phyloP scores from a whole-genome alignment of 2,888 invertebrate species.

The Prosopocoilus inquinatus region DNA sequence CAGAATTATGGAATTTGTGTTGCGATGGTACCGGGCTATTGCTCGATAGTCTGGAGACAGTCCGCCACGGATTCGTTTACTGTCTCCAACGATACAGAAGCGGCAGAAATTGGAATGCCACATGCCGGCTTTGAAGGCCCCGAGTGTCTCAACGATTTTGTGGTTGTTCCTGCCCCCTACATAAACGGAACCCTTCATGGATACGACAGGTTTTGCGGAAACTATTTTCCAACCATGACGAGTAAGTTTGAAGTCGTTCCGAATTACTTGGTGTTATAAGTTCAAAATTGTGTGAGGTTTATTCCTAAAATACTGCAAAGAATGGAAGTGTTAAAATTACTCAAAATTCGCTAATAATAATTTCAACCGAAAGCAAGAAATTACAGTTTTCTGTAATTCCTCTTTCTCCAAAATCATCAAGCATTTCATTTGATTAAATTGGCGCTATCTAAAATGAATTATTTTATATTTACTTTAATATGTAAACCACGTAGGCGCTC shows the following conservation, averaged over 20 bases:
- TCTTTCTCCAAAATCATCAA: too few species aligned
- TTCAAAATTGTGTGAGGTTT: too few species aligned
- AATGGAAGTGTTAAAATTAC: too few species aligned
- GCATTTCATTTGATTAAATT: too few species aligned
- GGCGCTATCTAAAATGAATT: too few species aligned
- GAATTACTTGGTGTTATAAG: too few species aligned
- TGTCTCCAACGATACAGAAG: constrained; percentile 68
- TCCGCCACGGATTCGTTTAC: constrained; percentile 62
- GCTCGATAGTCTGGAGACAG: constrained; percentile 66
- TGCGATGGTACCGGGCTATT: constrained; percentile 67
- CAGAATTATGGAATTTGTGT: constrained; percentile 73
- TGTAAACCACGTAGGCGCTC: too few species aligned
- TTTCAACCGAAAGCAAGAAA: too few species aligned
- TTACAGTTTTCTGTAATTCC: too few species aligned
- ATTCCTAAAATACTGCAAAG: too few species aligned
- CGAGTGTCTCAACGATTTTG: constrained; percentile 69
- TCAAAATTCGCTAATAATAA: too few species aligned
- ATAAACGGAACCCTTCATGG: constrained; percentile 49
- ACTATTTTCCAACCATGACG: constrained; percentile 65
- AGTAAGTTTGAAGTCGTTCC: constrained; percentile 60
- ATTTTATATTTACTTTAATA: too few species aligned
- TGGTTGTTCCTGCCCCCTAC: constrained; percentile 69
- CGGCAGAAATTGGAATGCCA: constrained; percentile 58
- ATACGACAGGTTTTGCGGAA: constrained; percentile 74
- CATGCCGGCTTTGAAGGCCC: constrained; percentile 58